Evolutionary conservation across 2,113 vertebrate species (phyloP).

Genomic region (Microtus ochrogaster): DNA sequence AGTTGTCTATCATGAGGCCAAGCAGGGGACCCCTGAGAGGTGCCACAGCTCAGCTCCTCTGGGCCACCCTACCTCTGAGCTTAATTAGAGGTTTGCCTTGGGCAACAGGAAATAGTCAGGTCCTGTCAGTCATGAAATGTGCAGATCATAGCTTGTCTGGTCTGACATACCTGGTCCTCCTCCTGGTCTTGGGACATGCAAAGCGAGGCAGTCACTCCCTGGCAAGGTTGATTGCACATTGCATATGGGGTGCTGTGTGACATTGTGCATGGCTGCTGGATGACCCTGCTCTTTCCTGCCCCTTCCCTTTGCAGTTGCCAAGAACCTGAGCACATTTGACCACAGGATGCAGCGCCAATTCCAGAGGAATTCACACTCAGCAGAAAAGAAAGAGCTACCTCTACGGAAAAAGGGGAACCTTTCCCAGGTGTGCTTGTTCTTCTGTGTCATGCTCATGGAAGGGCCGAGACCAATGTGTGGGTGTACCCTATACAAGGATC

Average conservation of each 20-base stretch:
- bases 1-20: too few relatives aligned
- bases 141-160: background rate
- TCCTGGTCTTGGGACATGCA: background rate
- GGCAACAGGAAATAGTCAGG: background rate
- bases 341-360: background rate
- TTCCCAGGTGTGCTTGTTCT: background rate
- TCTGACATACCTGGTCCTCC: background rate
- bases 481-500: background rate
- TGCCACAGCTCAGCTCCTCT: too few relatives aligned
- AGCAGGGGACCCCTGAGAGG: background rate
- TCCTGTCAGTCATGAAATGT: background rate
- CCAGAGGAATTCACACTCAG: background rate
- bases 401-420: background rate
- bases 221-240: background rate
- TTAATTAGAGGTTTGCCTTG: too few relatives aligned
- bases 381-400: background rate
- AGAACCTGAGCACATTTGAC: slow-evolving; percentile 48
- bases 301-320: background rate
- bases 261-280: background rate
- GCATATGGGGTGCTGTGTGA: background rate
- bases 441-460: background rate
- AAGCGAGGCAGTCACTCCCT: background rate
- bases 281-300: background rate
- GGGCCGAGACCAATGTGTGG: background rate
- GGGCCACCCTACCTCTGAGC: background rate